phyloP scores from a whole-genome alignment of 2,113 vertebrate genomes.

The Pseudopodoces humilis region DNA sequence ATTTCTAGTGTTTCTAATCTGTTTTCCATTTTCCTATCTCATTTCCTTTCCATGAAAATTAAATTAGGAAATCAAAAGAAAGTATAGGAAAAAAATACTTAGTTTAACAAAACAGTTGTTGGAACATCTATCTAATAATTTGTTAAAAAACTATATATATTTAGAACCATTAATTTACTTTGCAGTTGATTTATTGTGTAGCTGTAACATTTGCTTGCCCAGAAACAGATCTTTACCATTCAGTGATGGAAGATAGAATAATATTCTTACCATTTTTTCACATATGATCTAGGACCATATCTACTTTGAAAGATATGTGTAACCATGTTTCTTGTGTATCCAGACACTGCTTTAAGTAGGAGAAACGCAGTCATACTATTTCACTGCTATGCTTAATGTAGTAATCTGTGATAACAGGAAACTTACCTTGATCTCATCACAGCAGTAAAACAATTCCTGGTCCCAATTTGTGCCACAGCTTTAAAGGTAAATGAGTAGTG shows the following conservation, averaged over 20 bases:
- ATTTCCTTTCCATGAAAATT: constrained; percentile 12
- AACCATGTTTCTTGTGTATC: not conserved
- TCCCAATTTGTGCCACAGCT: not conserved
- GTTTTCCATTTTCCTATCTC: constrained; percentile 16
- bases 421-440: not conserved
- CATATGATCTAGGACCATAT: not conserved
- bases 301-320: not conserved
- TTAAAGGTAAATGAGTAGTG: not conserved
- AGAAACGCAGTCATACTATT: not conserved
- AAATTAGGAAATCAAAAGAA: not conserved
- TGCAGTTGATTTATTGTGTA: not conserved
- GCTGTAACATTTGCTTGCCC: not conserved
- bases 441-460: not conserved
- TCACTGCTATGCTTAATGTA: not conserved
- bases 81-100: not conserved
- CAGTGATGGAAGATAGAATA: not conserved
- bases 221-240: not conserved
- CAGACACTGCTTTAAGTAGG: not conserved
- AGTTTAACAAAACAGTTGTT: not conserved
- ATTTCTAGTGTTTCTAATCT: not conserved
- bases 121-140: not conserved
- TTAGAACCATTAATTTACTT: not conserved
- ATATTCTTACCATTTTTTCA: not conserved
- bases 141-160: not conserved
- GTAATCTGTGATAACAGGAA: not conserved